phyloP scores from a whole-genome alignment of 2,888 invertebrate genomes.

The Eudasyphora cyanicolor region DNA sequence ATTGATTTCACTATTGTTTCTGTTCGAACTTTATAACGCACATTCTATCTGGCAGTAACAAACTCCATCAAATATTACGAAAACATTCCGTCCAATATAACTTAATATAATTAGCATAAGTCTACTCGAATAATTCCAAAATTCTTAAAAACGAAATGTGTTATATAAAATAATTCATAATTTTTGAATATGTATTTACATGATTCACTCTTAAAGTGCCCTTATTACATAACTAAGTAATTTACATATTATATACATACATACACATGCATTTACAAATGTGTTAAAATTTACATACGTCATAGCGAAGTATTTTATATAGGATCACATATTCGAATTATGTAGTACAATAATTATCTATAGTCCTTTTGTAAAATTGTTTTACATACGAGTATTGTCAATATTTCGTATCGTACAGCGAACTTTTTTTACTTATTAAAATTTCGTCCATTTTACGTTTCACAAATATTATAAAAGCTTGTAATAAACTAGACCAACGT shows the following conservation, averaged over 20 bases:
- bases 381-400: background rate
- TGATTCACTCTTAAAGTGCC: slow-evolving; percentile 60
- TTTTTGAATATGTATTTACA: background rate
- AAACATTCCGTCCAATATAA: slow-evolving; percentile 55
- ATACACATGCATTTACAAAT: slow-evolving; percentile 1
- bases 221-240: slow-evolving; percentile 54
- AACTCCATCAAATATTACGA: slow-evolving; percentile 12
- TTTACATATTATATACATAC: slow-evolving; percentile 27
- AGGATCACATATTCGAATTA: background rate
- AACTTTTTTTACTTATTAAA: slow-evolving; percentile 20
- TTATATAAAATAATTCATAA: slow-evolving; percentile 22
- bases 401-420: background rate
- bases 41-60: slow-evolving; percentile 57
- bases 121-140: slow-evolving; percentile 29
- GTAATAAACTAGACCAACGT: too few relatives aligned
- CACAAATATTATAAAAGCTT: background rate
- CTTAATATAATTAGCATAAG: slow-evolving; percentile 41
- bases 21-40: slow-evolving; percentile 35
- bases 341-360: background rate
- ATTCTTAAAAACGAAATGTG: slow-evolving; percentile 14
- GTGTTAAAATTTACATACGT: background rate
- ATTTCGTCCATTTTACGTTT: slow-evolving; percentile 39
- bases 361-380: background rate
- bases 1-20: slow-evolving; percentile 28
- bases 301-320: background rate